Evolutionary conservation across 2,797 vertebrate genomes (phyloP).

Genomic region (Ceyx erithaca): DNA sequence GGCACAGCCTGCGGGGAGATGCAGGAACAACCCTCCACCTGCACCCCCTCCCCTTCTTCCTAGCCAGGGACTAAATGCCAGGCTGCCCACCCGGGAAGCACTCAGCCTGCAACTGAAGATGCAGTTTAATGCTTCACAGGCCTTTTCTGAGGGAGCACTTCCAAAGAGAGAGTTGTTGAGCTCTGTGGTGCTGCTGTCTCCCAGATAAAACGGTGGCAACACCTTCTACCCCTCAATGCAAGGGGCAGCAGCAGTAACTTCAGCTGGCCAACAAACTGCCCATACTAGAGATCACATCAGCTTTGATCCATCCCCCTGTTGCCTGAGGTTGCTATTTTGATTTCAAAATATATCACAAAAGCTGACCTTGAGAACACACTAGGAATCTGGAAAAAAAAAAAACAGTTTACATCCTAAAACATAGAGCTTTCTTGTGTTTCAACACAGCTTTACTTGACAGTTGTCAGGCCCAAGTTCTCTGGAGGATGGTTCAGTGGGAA

Average conservation of each 20-base stretch:
- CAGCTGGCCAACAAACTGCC: not conserved
- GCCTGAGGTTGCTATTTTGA: conserved; percentile 7
- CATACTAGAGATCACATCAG: not conserved
- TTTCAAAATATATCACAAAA: conserved; percentile 26
- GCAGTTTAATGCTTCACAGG: not conserved
- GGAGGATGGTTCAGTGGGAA: not conserved
- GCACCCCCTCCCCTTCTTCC: not conserved
- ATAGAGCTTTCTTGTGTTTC: not conserved
- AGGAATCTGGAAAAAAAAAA: not conserved
- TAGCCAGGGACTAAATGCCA: not conserved
- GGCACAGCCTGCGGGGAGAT: not conserved
- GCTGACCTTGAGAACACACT: conserved; percentile 17
- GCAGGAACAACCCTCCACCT: not conserved
- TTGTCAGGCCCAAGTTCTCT: not conserved
- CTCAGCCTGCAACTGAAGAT: not conserved
- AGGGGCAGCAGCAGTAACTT: not conserved
- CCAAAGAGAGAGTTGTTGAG: not conserved
- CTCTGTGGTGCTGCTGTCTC: not conserved
- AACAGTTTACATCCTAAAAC: not conserved
- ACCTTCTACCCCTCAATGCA: not conserved
- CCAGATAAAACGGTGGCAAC: not conserved
- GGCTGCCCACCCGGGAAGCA: not conserved
- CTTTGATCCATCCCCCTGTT: not conserved
- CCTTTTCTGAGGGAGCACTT: not conserved
- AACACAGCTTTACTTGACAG: not conserved